Conservation (phyloP, 2,797 vertebrate species). For the Ibycter americanus region DNA sequence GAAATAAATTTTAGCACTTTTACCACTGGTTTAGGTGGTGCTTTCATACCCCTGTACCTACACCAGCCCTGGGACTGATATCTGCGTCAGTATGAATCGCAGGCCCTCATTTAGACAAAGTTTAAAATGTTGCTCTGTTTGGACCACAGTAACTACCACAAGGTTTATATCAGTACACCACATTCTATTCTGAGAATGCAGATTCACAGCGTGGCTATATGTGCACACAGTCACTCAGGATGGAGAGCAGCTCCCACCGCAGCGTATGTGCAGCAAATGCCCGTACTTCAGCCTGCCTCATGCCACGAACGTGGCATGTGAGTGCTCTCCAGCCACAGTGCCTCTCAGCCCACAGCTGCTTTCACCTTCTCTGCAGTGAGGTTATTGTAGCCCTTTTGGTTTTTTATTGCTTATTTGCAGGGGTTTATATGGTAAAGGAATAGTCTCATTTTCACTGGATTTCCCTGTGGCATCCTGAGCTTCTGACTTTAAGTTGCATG, state of each 20-base stretch:
- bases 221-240: fast-evolving
- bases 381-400: not conserved
- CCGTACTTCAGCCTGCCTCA: not conserved
- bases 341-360: not conserved
- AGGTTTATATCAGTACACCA: not conserved
- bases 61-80: not conserved
- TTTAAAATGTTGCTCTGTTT: not conserved
- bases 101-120: not conserved
- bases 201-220: fast-evolving
- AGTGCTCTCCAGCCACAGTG: not conserved
- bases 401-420: not conserved
- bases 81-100: not conserved
- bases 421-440: not conserved
- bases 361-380: not conserved
- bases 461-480: not conserved
- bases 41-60: not conserved
- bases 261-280: fast-evolving
- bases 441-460: not conserved
- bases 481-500: not conserved
- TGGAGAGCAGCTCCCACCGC: not conserved
- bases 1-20: not conserved
- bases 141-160: not conserved
- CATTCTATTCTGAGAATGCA: not conserved
- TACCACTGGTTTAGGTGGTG: not conserved
- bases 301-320: fast-evolving